Evolutionary conservation across 2,888 invertebrate species (phyloP).

Genomic region (Punctoribates punctum): DNA sequence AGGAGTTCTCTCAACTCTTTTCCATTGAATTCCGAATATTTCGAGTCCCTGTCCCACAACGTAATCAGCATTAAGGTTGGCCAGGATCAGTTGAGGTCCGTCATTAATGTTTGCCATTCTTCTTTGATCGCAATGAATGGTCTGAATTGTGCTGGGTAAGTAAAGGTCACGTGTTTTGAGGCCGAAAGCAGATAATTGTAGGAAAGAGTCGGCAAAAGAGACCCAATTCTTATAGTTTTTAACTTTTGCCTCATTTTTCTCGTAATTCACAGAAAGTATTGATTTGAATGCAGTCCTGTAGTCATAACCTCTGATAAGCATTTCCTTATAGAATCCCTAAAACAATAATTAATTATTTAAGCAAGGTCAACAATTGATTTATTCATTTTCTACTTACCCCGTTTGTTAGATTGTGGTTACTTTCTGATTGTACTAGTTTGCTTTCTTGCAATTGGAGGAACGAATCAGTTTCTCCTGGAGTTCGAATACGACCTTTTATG

Average conservation of each 20-base stretch:
- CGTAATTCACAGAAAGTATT: conserved; percentile 67
- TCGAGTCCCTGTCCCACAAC: not conserved
- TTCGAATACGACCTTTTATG: conserved; percentile 51
- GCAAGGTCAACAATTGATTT: too few relatives aligned
- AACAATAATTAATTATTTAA: too few relatives aligned
- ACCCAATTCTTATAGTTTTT: conserved; percentile 73
- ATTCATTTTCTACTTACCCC: conserved; percentile 47
- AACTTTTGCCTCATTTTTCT: conserved; percentile 65
- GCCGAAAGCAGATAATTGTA: conserved; percentile 62
- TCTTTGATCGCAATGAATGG: conserved; percentile 33
- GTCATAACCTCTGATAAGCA: conserved; percentile 78
- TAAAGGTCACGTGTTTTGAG: conserved; percentile 49
- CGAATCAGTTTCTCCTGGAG: conserved; percentile 51
- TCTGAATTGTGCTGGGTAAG: conserved; percentile 53
- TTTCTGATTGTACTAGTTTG: conserved; percentile 39
- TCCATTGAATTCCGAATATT: not conserved
- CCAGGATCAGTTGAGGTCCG: not conserved
- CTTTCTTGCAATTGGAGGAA: not conserved
- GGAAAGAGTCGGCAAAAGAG: conserved; percentile 89
- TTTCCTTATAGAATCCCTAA: conserved; percentile 79
- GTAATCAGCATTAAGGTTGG: not conserved
- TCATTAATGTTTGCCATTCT: not conserved
- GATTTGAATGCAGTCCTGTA: conserved; percentile 77
- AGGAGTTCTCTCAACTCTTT: conserved; percentile 67
- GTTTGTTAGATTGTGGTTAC: too few relatives aligned